phyloP scores from a whole-genome alignment of 2,888 invertebrate genomes.

The Drosophila quinaria region DNA sequence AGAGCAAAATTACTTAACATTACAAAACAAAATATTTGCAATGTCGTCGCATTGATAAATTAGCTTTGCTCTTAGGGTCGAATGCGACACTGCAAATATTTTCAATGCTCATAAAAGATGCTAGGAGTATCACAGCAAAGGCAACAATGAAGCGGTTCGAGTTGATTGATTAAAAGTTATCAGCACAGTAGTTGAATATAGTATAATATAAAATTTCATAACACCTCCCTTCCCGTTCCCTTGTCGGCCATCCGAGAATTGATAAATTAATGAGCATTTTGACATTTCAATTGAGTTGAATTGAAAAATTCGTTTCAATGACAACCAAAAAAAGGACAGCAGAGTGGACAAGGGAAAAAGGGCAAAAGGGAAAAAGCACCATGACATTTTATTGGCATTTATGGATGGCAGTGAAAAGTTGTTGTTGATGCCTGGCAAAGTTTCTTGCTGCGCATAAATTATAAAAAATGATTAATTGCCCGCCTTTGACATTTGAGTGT shows the following conservation, averaged over 20 bases:
- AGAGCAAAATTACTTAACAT: slow-evolving; percentile 56
- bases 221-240: background rate
- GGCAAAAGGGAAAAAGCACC: slow-evolving; percentile 12
- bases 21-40: slow-evolving; percentile 72
- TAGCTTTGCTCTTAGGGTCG: slow-evolving; percentile 53
- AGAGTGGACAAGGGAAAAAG: background rate
- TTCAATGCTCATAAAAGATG: slow-evolving; percentile 38
- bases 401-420: slow-evolving; percentile 53
- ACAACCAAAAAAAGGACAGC: slow-evolving; percentile 34
- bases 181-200: slow-evolving; percentile 8
- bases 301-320: slow-evolving; percentile 64
- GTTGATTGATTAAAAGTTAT: slow-evolving; percentile 35
- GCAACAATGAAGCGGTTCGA: slow-evolving; percentile 1
- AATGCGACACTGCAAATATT: slow-evolving; percentile 37
- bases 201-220: slow-evolving; percentile 23
- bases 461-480: slow-evolving; percentile 72
- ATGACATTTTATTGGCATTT: slow-evolving; percentile 64
- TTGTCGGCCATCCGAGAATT: slow-evolving; percentile 43
- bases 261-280: slow-evolving; percentile 75
- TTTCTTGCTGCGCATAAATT: slow-evolving; percentile 63
- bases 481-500: slow-evolving; percentile 47
- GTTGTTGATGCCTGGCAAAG: slow-evolving; percentile 40
- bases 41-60: slow-evolving; percentile 73
- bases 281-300: slow-evolving; percentile 71
- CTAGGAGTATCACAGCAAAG: slow-evolving; percentile 6